phyloP scores from a whole-genome alignment of 2,113 vertebrate species.

The Barnardius zonarius region DNA sequence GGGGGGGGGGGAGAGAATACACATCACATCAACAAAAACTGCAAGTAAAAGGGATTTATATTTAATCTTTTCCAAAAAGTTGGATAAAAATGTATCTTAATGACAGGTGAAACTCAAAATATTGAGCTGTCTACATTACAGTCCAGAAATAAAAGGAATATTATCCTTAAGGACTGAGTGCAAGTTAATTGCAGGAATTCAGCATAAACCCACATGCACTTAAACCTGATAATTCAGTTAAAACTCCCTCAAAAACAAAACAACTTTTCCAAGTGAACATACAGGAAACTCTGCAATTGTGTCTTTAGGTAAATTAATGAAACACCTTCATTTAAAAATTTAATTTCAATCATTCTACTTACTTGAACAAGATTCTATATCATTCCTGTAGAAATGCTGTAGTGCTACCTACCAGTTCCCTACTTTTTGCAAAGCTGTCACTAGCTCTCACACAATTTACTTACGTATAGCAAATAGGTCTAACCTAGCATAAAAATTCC shows the following conservation, averaged over 20 bases:
- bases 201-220: neutral
- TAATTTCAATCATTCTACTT: neutral
- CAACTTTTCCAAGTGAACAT: neutral
- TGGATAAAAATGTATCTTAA: neutral
- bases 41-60: neutral
- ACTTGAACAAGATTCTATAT: neutral
- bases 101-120: neutral
- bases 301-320: neutral
- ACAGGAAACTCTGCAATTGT: neutral
- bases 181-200: neutral
- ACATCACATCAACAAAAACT: neutral
- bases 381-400: neutral
- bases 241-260: neutral
- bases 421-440: neutral
- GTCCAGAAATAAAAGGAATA: neutral
- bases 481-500: neutral
- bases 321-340: neutral
- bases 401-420: neutral
- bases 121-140: neutral
- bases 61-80: neutral
- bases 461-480: neutral
- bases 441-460: neutral
- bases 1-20: accelerated
- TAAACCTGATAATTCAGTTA: neutral
- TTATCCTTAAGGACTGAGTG: no score